Base-by-base conservation (phyloP, 2,113 vertebrate species). In the Hoplias malabaricus region DNA sequence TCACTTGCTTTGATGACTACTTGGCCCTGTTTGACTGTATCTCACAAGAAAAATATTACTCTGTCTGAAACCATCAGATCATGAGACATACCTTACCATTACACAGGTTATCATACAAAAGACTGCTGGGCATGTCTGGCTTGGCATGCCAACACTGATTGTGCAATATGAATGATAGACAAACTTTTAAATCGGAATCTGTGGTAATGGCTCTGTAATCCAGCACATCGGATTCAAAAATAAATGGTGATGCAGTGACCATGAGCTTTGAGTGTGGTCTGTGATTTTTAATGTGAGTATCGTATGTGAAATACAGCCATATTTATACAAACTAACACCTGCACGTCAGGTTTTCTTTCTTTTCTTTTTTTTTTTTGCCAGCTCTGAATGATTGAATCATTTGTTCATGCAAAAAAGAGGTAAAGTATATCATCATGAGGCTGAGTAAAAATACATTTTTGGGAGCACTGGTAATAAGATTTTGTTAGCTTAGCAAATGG, bases 31-130 rank as follows among this genome's bases (percentile, higher is more conserved):
- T 19, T 31, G 13, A 27, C 23, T 46, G 40, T 73, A 3, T 73
- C 40, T 73, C 71, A 56, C 33, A 33, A 29, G 69, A 72, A 72
- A 72, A 25, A 65, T 65, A 42, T 34, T 75, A 65, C 73, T 63
- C 65, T 31, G 62, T 36, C 34, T 63, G 33, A 65, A n/a, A 13
- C 42, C 21, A 53, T 61, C 29, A 61, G 33, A 33, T 14, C 57
- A 33, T 61, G 27, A 33, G 27, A 14, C 27, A 14, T 5, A 38
- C 36, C 4, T 5, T 38, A 5, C 9, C 46, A 50, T 50, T 21
- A 33, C 53, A 31, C n/a, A 53, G 25, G 11, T 70, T 70, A 56
- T 16, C 40, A 11, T 21, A 27, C 34, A 29, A 21, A 59, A 1
- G 2, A 4, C 33, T 74, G 29, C 48, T 63, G 8, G 56, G 14